Base-by-base conservation (phyloP, 1,140 invertebrate species). In the Ooceraea biroi region DNA sequence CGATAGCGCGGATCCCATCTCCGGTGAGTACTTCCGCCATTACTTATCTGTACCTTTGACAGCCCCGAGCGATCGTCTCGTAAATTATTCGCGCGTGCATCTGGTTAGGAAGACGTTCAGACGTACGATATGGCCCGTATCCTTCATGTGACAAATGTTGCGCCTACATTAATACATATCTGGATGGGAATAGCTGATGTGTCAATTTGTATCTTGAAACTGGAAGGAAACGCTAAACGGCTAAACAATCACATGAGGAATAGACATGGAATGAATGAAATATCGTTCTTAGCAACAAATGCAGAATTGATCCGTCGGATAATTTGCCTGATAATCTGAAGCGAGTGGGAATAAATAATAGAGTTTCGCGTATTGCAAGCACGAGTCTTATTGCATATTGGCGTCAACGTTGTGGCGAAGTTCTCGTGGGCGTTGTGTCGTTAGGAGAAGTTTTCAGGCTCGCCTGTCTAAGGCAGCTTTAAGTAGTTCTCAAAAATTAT, bases 1-100 rank as follows among this genome's bases (percentile, higher is more conserved):
- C 88, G 92, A 93, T 89, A 84, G 86, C 84, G 87, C 88, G 85
- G 92, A 92, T 87, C 84, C 86, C 87, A 91, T 92, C 82, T 91
- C 92, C 85, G 92, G 92, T 93, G 80, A 93, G 92, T 93, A 88
- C 48, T 78, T 86, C 82, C 83, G 80, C 82, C 82, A 68, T 89
- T 90, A 85, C 77, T 90, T 55, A 84, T 82, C 76, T 87, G 74
- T 76, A 83, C 82, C 89, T 90, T 82, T 83, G 86, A 87, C 84
- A 89, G 60, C 58, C n/a, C 25, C 63, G 48, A 41, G 66, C 72
- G 65, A 87, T 89, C 84, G 52, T 25, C 36, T 61, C 52, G 80
- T 86, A 86, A 88, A 89, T 89, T 88, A 89, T 88, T 89, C 85
- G 88, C 77, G 58, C 73, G 12, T 41, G 7, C 72, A 73, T 86